phyloP scores from a whole-genome alignment of 2,888 invertebrate genomes.

The Heliconius erato region DNA sequence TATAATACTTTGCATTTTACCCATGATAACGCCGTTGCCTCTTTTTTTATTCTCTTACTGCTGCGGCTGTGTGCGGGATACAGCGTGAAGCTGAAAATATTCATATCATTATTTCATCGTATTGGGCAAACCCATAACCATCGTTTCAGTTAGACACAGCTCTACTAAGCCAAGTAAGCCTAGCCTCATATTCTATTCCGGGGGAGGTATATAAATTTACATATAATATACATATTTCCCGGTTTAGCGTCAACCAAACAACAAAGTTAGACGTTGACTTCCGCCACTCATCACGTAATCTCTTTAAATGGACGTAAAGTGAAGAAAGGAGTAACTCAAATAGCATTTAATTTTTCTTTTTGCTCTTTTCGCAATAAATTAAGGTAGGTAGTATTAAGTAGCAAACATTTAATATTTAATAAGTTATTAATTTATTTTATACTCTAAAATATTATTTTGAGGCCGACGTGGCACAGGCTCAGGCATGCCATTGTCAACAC shows the following conservation, averaged over 20 bases:
- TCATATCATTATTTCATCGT: no score
- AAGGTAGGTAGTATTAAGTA: not conserved
- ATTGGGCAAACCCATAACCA: not conserved
- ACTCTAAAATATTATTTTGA: no score
- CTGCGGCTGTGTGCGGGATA: no score
- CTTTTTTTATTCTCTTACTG: no score
- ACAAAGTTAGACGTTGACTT: not conserved
- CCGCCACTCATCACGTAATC: not conserved
- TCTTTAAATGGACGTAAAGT: not conserved
- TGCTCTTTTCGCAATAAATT: not conserved
- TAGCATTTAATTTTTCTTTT: not conserved
- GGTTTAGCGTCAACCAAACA: not conserved
- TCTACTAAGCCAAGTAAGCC: not conserved
- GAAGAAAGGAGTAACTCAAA: not conserved
- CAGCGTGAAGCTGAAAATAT: no score
- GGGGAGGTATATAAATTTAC: not conserved
- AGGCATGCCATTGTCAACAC: not conserved
- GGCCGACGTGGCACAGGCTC: no score
- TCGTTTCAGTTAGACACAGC: not conserved
- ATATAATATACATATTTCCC: constrained; percentile 4
- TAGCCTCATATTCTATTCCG: not conserved
- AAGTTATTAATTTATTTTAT: not conserved
- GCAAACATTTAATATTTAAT: not conserved
- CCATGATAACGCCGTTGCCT: no score
- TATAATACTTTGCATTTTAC: no score